Base-by-base conservation (phyloP, 2,888 invertebrate species). In the Linnaemya tessellans region DNA sequence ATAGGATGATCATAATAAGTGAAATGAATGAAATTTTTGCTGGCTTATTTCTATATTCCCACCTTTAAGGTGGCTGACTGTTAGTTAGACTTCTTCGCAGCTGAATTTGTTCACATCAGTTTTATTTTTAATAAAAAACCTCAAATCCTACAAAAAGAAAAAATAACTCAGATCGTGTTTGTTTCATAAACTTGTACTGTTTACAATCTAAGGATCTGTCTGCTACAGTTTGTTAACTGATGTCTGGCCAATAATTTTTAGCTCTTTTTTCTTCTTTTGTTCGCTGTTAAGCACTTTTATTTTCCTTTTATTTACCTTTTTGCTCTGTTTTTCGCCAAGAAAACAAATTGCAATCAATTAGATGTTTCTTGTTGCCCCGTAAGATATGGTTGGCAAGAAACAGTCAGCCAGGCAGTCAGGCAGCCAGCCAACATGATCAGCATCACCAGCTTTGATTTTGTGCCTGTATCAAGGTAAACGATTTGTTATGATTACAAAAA, bases 311-410 rank as follows among this genome's bases (percentile, higher is more conserved):
- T 70, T 84, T 79, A n/a, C n/a, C 54, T 22, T 64, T 70, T 64
- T 64, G 49, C 60, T 60, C 15, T 73, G 25, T n/a, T 75, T 74
- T 71, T 81, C 62, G 64, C 86, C 87, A 62, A 75, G 56, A 84
- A 65, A 82, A 87, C 87, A 87, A 88, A 87, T 88, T 87, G 87
- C 87, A 84, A 87, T 87, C 88, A 88, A 88, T 88, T 88, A 88
- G 87, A 86, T 78, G 84, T 77, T 87, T 58, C 80, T 80, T 86
- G 85, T 56, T 71, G 62, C 65, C 67, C 46, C 64, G 70, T 65
- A 83, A 60, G 51, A 70, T 77, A 30, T 30, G 2, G 71, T 70
- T 74, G 79, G 62, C 20, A 70, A 35, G n/a, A n/a, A n/a, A n/a
- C n/a, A n/a, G n/a, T n/a, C n/a, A n/a, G n/a, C n/a, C n/a, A n/a